phyloP scores from a whole-genome alignment of 2,113 vertebrate species.

The Tupaia tana region DNA sequence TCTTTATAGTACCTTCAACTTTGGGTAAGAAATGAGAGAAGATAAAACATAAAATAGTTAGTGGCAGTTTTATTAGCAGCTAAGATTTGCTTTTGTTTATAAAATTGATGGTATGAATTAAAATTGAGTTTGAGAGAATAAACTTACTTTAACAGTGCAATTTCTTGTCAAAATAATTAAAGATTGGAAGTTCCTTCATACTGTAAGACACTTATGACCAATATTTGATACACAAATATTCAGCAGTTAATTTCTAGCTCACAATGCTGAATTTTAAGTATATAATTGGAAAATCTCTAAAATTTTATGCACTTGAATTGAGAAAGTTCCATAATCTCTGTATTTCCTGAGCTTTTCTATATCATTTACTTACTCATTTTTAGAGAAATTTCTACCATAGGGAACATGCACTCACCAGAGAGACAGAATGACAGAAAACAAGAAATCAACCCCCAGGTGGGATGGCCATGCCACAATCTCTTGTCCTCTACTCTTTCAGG shows the following conservation, averaged over 20 bases:
- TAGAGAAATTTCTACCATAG: no score
- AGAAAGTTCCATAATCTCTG: not conserved
- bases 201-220: not conserved
- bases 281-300: not conserved
- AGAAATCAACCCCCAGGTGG: no score
- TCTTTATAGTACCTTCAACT: slow-evolving; percentile 11
- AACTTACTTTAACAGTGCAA: slow-evolving; percentile 19
- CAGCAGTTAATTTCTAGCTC: not conserved
- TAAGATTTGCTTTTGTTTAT: slow-evolving; percentile 19
- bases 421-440: no score
- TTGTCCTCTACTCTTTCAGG: no score
- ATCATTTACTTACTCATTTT: not conserved
- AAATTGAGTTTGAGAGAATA: slow-evolving; percentile 33
- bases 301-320: not conserved
- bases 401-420: no score
- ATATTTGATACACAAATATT: not conserved
- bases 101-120: not conserved
- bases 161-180: slow-evolving; percentile 47
- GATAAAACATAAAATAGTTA: not conserved
- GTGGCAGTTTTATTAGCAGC: not conserved
- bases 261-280: not conserved
- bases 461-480: no score
- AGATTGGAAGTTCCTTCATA: not conserved
- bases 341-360: not conserved
- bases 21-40: not conserved